Conservation (phyloP, 2,888 invertebrate species). For the Lymantria monacha region DNA sequence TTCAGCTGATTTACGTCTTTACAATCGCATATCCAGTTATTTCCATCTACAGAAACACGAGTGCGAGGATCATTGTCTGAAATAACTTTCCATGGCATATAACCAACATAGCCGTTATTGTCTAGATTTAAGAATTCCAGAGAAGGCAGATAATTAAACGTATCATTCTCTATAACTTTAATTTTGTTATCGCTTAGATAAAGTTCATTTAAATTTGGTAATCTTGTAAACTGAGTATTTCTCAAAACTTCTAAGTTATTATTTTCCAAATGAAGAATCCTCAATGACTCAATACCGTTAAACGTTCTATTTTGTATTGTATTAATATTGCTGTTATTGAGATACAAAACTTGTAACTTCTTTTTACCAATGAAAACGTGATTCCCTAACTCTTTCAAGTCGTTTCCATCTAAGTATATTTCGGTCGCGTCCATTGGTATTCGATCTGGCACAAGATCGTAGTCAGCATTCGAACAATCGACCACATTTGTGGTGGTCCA, state of each 20-base stretch:
- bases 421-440: conserved; percentile 96
- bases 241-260: conserved; percentile 87
- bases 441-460: conserved; percentile 88
- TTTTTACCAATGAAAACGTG: conserved; percentile 94
- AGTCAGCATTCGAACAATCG: conserved; percentile 89
- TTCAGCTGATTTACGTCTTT: conserved; percentile 86
- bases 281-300: conserved; percentile 88
- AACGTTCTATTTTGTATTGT: conserved; percentile 91
- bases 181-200: conserved; percentile 90
- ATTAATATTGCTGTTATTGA: conserved; percentile 90
- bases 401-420: conserved; percentile 92
- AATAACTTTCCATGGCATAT: conserved; percentile 88
- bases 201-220: conserved; percentile 87
- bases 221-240: conserved; percentile 90
- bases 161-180: conserved; percentile 87
- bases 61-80: conserved; percentile 85
- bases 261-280: conserved; percentile 89
- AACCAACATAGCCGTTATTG: conserved; percentile 89
- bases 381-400: conserved; percentile 89
- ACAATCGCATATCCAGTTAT: conserved; percentile 93
- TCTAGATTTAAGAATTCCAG: conserved; percentile 88
- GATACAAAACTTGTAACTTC: conserved; percentile 88
- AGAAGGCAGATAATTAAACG: conserved; percentile 88
- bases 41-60: conserved; percentile 87
- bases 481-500: conserved; percentile 91